Base-by-base conservation (phyloP, 1,140 invertebrate genomes). In the Drosophila quadrilineata region DNA sequence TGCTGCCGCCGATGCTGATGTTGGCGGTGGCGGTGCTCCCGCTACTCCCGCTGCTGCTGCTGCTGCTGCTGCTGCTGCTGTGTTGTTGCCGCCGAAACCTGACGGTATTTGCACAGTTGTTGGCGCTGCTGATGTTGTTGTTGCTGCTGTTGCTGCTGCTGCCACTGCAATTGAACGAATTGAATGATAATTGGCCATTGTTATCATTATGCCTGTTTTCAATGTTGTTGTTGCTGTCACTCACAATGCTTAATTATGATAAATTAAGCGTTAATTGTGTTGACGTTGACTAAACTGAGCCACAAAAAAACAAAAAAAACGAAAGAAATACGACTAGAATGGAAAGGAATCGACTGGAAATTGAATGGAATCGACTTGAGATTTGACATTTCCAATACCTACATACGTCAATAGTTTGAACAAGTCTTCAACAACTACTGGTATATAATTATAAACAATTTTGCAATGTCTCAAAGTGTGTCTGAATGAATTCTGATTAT, bases 1-100 rank as follows among this genome's bases (percentile, higher is more conserved):
- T 90, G 50, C 53, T 6, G 53, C 62, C 9, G 50, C 43, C 4
- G 53, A 91, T 91, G 48, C 90, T 2, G 89, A 73, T 21, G 71
- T 88, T 0, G 90, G 90, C 91, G 6, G n/a, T n/a, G n/a, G 91
- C 91, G 89, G 45, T 91, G n/a, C n/a, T n/a, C n/a, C n/a, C n/a
- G 22, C 41, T 90, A 48, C 90, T 87, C 9, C 57, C 63, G 24
- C 63, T 28, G 22, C 50, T 50, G 16, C 22, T 12, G 8, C 90
- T 28, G 90, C 91, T 6, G 91, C 91, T 89, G 41, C 91, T 90
- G 45, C 90, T 87, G 6, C 53, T 53, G 28, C 67, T 17, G 45
- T 35, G 10, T 9, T 91, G 82, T 2, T 48, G 41, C 36, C 91
- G 91, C 52, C 91, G 8, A 90, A 84, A 54, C 75, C 90, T 2